These are phyloP conservation scores for Parnassius apollo DNA, from an alignment of 2,888 invertebrate species.

Conservation along the genomic window DNA sequence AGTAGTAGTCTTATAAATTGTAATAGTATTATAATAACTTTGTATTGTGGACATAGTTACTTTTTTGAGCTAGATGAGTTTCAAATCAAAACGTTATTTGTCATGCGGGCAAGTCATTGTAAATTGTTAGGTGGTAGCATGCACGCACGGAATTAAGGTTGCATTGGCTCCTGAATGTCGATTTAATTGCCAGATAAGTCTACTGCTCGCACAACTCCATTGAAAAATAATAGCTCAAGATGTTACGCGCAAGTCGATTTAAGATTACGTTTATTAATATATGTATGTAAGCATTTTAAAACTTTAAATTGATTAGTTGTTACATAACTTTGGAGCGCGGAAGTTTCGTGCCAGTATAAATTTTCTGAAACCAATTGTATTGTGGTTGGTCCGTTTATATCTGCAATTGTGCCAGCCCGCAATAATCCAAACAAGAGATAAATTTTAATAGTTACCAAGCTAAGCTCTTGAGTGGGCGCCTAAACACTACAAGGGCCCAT, in stretches of 20 bases:
- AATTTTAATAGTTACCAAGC: conserved; percentile 66
- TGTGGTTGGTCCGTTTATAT: conserved; percentile 42
- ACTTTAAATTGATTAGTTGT: neutral
- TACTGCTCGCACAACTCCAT: conserved; percentile 66
- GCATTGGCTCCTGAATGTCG: conserved; percentile 78
- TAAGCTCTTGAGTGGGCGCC: conserved; percentile 70
- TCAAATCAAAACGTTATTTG: conserved; percentile 80
- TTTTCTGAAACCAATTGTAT: conserved; percentile 1
- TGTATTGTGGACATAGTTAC: conserved; percentile 19
- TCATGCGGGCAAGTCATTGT: conserved; percentile 77
- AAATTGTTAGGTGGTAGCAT: conserved; percentile 65
- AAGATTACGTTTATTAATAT: conserved; percentile 1
- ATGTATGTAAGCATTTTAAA: neutral
- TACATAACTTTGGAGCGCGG: neutral
- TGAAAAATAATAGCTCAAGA: conserved; percentile 75
- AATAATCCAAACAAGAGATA: conserved; percentile 73
- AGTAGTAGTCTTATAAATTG: too few relatives aligned
- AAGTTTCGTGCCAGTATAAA: neutral
- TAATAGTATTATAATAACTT: neutral
- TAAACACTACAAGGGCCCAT: conserved; percentile 75
- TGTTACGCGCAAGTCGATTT: conserved; percentile 57
- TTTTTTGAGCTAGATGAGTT: conserved; percentile 19
- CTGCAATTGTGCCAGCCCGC: conserved; percentile 69
- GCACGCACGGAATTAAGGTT: conserved; percentile 70
- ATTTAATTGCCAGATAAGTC: conserved; percentile 80